Conservation (phyloP, 1,140 invertebrate species). For the Venturia canescens region DNA sequence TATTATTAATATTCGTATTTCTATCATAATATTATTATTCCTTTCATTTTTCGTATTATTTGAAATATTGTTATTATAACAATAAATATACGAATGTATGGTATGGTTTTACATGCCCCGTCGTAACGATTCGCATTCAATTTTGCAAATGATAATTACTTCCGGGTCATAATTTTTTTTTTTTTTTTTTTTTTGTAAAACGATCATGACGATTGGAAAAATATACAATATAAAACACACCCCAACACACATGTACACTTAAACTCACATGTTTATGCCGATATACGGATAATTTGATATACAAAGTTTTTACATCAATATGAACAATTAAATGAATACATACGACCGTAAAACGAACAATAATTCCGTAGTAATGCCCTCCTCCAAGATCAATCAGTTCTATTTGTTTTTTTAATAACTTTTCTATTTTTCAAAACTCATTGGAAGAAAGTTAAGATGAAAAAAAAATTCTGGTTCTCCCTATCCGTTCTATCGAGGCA, state of each 20-base stretch:
- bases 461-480: background rate
- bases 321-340: no score
- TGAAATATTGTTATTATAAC: conserved; percentile 24
- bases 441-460: background rate
- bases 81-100: conserved; percentile 22
- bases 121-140: conserved; percentile 1
- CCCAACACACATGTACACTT: conserved; percentile 58
- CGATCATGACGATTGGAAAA: background rate
- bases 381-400: no score
- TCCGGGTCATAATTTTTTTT: background rate
- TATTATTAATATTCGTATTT: background rate
- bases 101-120: conserved; percentile 40
- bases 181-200: conserved; percentile 22
- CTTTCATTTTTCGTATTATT: conserved; percentile 3
- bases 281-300: no score
- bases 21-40: conserved; percentile 1
- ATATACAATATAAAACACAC: conserved; percentile 7
- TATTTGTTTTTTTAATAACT: no score
- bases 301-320: conserved; percentile 62
- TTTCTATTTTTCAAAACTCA: no score
- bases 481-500: background rate
- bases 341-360: no score
- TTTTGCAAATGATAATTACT: conserved; percentile 5
- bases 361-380: no score
- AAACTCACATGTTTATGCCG: no score